A percentile compares a stretch with the other conserved stretches of the same genome.
Evolutionary conservation across 2,113 vertebrate species (phyloP).

Genomic region (Podocnemis expansa): DNA sequence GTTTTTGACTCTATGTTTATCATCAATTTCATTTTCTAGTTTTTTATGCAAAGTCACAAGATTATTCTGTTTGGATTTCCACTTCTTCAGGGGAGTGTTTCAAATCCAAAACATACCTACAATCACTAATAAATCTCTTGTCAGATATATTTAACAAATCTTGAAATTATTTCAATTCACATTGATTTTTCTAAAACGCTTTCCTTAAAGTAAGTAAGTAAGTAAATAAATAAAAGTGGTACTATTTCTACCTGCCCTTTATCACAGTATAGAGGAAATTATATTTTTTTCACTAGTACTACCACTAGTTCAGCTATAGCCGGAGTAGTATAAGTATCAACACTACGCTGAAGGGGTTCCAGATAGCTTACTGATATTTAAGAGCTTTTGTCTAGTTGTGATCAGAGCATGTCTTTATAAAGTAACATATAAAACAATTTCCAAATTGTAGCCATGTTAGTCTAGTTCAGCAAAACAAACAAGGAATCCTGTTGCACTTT

Average conservation of each 20-base stretch:
- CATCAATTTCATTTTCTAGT: neutral
- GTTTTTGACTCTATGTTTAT: neutral
- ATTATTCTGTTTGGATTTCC: neutral
- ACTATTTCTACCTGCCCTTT: neutral
- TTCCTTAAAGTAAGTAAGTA: no score
- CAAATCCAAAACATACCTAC: neutral
- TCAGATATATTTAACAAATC: neutral
- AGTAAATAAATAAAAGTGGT: no score
- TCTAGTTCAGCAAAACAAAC: no score
- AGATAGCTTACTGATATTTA: neutral
- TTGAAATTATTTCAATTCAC: neutral
- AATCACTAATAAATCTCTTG: neutral
- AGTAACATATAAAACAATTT: no score
- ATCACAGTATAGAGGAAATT: neutral
- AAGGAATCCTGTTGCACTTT: no score
- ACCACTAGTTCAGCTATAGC: neutral
- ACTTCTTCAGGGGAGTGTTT: neutral
- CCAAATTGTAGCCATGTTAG: no score
- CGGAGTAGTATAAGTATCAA: no score
- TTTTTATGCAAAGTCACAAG: neutral
- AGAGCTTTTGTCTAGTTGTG: neutral
- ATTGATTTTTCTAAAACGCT: neutral
- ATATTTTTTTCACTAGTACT: neutral
- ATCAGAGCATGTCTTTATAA: neutral
- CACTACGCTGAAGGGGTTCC: fast-evolving